phyloP scores from a whole-genome alignment of 2,888 invertebrate genomes.

The Globia sparganii region DNA sequence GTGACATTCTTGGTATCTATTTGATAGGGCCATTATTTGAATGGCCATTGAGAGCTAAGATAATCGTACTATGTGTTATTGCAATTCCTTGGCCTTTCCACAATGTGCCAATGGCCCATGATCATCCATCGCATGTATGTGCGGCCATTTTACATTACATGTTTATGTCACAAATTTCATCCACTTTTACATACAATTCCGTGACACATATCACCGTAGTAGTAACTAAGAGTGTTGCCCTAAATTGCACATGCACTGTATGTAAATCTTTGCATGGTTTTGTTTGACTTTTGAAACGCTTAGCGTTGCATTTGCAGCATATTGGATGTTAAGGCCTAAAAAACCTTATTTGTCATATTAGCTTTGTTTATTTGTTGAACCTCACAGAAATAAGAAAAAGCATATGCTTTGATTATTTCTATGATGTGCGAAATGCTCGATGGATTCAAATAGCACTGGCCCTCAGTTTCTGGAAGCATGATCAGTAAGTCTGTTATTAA shows the following conservation, averaged over 20 bases:
- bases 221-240: slow-evolving; percentile 37
- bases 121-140: background rate
- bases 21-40: slow-evolving; percentile 1
- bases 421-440: background rate
- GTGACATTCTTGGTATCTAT: slow-evolving; percentile 53
- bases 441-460: slow-evolving; percentile 6
- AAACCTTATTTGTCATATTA: slow-evolving; percentile 33
- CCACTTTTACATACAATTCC: background rate
- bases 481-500: background rate
- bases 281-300: slow-evolving; percentile 41
- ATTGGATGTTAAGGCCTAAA: slow-evolving; percentile 10
- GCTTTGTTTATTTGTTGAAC: slow-evolving; percentile 35
- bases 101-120: background rate
- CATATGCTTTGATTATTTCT: background rate
- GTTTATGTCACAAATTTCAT: background rate
- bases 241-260: slow-evolving; percentile 54
- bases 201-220: background rate
- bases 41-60: background rate
- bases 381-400: background rate
- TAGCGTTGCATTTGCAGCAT: slow-evolving; percentile 36
- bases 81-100: background rate
- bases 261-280: slow-evolving; percentile 60
- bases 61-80: background rate
- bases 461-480: slow-evolving; percentile 10
- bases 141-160: background rate